Evolutionary conservation across 2,797 vertebrate genomes (phyloP).

Genomic region (Ara ararauna): DNA sequence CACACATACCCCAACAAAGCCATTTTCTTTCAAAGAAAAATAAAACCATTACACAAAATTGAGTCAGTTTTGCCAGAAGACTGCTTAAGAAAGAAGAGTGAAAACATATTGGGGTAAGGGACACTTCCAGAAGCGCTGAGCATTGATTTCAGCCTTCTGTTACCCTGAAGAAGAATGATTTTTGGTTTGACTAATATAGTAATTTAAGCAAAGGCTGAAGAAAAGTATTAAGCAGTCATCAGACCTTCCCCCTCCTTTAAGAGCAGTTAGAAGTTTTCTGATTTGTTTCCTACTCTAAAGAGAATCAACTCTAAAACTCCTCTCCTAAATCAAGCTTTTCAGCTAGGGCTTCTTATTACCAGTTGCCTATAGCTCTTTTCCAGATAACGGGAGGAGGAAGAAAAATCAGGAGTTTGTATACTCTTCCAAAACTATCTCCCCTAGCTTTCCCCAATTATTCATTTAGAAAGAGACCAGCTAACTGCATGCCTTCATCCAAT

Average conservation of each 20-base stretch:
- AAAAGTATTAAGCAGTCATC: background rate
- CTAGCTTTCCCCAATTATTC: background rate
- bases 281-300: background rate
- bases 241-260: background rate
- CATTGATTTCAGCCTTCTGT: background rate
- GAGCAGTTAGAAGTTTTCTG: background rate
- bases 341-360: background rate
- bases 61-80: background rate
- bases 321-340: background rate
- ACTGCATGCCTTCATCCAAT: background rate
- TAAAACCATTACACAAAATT: background rate
- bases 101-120: rapidly evolving
- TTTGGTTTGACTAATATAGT: background rate
- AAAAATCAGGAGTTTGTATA: background rate
- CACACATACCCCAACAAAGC: background rate
- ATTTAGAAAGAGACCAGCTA: background rate
- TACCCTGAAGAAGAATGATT: background rate
- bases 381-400: background rate
- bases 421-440: background rate
- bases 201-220: background rate
- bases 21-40: background rate
- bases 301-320: background rate
- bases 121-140: background rate
- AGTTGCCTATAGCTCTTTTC: background rate
- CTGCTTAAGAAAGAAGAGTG: background rate